Percentiles rank a stretch among this genome's conserved stretches.
These are phyloP conservation scores for Myopa tessellatipennis DNA, from an alignment of 2,888 invertebrate genomes.

Conservation along the genomic window DNA sequence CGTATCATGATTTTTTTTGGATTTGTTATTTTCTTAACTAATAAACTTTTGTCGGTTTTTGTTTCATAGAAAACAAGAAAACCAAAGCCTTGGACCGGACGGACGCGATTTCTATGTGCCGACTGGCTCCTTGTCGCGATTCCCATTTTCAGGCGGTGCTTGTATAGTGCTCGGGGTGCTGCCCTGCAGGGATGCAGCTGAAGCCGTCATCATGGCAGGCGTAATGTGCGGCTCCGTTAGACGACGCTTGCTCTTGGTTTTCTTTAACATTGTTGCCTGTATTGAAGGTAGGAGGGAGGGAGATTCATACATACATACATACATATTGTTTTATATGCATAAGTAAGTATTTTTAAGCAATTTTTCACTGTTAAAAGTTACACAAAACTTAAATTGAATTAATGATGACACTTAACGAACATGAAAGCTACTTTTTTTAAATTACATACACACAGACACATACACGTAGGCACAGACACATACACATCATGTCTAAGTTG, in stretches of 20 bases:
- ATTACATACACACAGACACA: too few species aligned
- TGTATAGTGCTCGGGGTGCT: conserved; percentile 52
- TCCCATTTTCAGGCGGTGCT: conserved; percentile 63
- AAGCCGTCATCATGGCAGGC: conserved; percentile 63
- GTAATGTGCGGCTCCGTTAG: conserved; percentile 85
- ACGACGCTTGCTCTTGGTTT: conserved; percentile 97
- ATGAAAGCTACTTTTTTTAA: too few species aligned
- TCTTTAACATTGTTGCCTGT: conserved; percentile 99
- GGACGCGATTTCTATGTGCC: conserved; percentile 66
- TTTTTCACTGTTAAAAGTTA: too few species aligned
- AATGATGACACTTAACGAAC: too few species aligned
- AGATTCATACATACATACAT: too few species aligned
- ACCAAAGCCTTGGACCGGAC: conserved; percentile 68
- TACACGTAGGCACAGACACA: too few species aligned
- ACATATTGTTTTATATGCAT: too few species aligned
- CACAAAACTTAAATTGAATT: too few species aligned
- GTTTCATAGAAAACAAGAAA: conserved; percentile 67
- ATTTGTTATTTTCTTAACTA: neutral
- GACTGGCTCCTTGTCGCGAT: conserved; percentile 62
- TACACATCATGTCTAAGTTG: too few species aligned
- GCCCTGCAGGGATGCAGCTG: conserved; percentile 53
- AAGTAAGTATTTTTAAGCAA: too few species aligned
- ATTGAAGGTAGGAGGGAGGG: conserved; percentile 45
- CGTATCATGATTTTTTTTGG: too few species aligned
- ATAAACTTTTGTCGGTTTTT: conserved; percentile 33